Evolutionary conservation across 64 coral and sea anemone species (phyloP).

Genomic region (Pachyseris speciosa): DNA sequence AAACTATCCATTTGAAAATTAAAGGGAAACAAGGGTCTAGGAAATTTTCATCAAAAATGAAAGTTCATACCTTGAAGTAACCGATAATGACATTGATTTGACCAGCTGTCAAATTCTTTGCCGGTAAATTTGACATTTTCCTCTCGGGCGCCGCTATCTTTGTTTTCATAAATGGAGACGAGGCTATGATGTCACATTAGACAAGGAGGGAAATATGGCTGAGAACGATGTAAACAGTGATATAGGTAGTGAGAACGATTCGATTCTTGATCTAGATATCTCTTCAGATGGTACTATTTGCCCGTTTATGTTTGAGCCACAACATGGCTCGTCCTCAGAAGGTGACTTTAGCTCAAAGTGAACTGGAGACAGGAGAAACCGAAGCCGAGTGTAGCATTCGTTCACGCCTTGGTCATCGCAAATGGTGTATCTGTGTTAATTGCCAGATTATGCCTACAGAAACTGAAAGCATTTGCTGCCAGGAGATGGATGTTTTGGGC

Average conservation of each 20-base stretch:
- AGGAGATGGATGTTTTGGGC: neutral
- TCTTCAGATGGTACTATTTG: neutral
- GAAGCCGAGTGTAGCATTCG: neutral
- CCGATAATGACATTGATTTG: neutral
- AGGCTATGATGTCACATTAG: constrained; percentile 5
- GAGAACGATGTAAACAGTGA: neutral
- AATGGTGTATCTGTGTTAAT: neutral
- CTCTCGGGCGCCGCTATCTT: neutral
- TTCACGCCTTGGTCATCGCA: neutral
- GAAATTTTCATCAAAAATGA: neutral
- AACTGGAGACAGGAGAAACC: neutral
- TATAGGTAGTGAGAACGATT: neutral
- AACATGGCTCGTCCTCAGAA: neutral
- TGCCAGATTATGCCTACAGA: neutral
- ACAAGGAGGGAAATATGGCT: neutral
- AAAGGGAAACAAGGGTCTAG: too few relatives aligned
- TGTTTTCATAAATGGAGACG: neutral
- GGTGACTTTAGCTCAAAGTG: neutral
- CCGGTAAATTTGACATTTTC: neutral
- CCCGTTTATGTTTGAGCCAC: neutral
- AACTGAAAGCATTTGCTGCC: neutral
- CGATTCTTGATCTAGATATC: neutral
- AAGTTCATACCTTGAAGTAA: neutral
- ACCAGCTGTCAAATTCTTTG: neutral
- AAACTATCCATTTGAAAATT: too few relatives aligned